phyloP scores from a whole-genome alignment of 2,888 invertebrate species.

The Leuctra nigra region DNA sequence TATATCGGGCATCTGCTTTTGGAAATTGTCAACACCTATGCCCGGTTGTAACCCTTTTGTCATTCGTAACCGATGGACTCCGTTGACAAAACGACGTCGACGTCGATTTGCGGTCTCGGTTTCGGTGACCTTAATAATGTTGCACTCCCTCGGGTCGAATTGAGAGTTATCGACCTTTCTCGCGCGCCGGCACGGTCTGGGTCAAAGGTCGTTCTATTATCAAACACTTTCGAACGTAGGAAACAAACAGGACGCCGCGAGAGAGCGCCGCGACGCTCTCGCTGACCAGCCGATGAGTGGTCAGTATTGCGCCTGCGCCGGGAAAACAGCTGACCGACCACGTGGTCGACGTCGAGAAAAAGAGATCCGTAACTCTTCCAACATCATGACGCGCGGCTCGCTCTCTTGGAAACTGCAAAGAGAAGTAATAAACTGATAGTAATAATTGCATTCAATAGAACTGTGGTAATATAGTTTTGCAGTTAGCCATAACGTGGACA shows the following conservation, averaged over 20 bases:
- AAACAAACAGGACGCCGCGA: neutral
- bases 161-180: constrained; percentile 18
- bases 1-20: no score
- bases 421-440: no score
- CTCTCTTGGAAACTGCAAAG: no score
- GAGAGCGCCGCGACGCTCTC: neutral
- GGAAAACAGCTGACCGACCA: neutral
- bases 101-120: constrained; percentile 9
- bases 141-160: constrained; percentile 11
- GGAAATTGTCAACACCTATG: no score
- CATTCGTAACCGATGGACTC: no score
- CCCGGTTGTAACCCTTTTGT: no score
- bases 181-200: constrained; percentile 9
- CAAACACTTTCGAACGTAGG: constrained; percentile 14
- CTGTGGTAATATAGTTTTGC: no score
- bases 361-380: neutral
- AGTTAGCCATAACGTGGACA: no score
- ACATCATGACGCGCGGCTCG: no score
- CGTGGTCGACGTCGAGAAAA: neutral
- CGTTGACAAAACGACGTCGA: constrained; percentile 3
- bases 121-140: constrained; percentile 10
- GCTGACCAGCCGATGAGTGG: neutral
- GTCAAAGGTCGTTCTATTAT: constrained; percentile 16
- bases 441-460: no score
- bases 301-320: neutral